Conservation (phyloP, 1,140 invertebrate genomes). For the Physella acuta region DNA sequence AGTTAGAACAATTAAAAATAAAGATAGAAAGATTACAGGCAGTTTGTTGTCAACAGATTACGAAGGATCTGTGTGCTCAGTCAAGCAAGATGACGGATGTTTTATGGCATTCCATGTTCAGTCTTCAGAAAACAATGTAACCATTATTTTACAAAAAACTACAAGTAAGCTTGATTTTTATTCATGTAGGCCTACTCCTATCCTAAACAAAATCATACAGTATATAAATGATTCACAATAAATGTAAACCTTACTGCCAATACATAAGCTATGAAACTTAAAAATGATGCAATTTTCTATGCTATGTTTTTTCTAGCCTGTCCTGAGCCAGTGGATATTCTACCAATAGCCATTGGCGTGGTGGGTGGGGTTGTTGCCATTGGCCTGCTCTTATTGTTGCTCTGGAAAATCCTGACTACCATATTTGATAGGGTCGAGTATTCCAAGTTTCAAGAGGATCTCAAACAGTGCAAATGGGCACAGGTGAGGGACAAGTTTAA, state of each 20-base stretch:
- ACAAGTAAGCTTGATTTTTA: slow-evolving; percentile 15
- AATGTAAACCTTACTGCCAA: background rate
- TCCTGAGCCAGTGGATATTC: slow-evolving; percentile 32
- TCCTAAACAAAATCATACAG: too few relatives aligned
- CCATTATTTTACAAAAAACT: background rate
- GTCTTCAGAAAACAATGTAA: background rate
- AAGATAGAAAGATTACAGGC: too few relatives aligned
- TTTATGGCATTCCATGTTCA: slow-evolving; percentile 2
- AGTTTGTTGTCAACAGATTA: background rate
- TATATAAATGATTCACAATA: background rate
- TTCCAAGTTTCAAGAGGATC: slow-evolving; percentile 90
- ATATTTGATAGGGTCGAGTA: slow-evolving; percentile 92
- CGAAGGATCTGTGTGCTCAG: slow-evolving; percentile 12
- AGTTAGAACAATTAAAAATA: too few relatives aligned
- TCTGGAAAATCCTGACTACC: slow-evolving; percentile 93
- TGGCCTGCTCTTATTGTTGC: slow-evolving; percentile 81
- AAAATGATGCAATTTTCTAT: background rate
- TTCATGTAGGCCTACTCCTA: too few relatives aligned
- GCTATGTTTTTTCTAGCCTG: slow-evolving; percentile 33
- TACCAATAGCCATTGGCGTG: slow-evolving; percentile 83
- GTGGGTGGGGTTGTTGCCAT: slow-evolving; percentile 86
- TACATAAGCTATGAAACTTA: background rate
- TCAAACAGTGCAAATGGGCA: slow-evolving; percentile 89
- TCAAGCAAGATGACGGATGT: slow-evolving; percentile 15
- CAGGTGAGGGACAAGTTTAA: too few relatives aligned